Evolutionary conservation across 2,797 vertebrate species (phyloP), one percentile per base, ranked within the genome.

Genomic region (Paratrypauchen microcephalus): DNA sequence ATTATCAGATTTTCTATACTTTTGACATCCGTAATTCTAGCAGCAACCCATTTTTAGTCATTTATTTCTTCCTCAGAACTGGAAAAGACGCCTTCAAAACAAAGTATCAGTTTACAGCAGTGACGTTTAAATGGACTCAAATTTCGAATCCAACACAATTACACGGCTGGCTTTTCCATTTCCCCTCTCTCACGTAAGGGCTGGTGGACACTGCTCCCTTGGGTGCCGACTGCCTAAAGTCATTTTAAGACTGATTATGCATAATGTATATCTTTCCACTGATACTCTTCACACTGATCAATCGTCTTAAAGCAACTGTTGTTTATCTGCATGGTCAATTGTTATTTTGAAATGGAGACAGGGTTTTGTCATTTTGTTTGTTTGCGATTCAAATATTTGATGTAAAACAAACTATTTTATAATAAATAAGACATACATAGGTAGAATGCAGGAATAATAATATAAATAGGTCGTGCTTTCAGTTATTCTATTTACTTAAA

Each of bases 201-300:
- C 26, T 56, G 18, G 47, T 48, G 39, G 28, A 81, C 70, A 74
- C 61, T 32, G 41, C 71, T 58, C 65, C 36, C 3, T 32, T 23
- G 57, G 12, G 3, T 45, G 41, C 12, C 41, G 15, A 45, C 15
- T 13, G 11, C 2, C 41, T 47, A 1, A 23, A 62, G 41, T 21
- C 19, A 50, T 3, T 62, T 41, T 36, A 64, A 21, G 50, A 66
- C 12, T 7, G 24, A 13, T 64, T 18, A n/a, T 70, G 64, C 24
- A 23, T 64, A 3, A 61, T 68, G 47, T 30, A 71, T 69, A 28
- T 55, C 11, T 18, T 70, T 72, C 3, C n/a, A 18, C 32, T 56
- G 9, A 13, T 7, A 36, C 11, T 30, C 24, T 26, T 26, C 32
- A 26, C 66, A 52, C 4, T 8, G 47, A 19, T 50, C 0, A 26